Evolutionary conservation across 2,888 invertebrate species (phyloP), one percentile per base, ranked within the genome.

Genomic region (Microctonus hyperodae): DNA sequence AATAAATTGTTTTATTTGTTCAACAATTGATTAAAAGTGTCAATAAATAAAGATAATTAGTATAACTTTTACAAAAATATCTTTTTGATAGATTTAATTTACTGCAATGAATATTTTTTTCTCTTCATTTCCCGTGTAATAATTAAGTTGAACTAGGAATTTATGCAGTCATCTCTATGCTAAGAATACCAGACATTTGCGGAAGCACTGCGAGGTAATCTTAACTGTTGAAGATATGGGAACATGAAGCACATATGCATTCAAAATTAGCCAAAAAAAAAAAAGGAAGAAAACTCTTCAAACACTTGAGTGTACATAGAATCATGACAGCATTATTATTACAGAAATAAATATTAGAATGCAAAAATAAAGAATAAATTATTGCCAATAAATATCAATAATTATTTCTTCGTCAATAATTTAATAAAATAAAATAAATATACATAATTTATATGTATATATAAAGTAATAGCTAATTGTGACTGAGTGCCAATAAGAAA

Each of bases 401-500:
- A 28, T 28, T 5, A 28, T 28, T 28, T 28, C 7, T 7, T 28
- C 7, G 28, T n/a, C 28, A 28, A 3, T 28, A 5, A 28, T 5
- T 28, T 28, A 28, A 28, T 28, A 28, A 5, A 28, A 28, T 3
- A 5, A 5, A 28, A 28, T 28, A 3, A 28, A 7, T 28, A 28
- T 28, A 28, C 5, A 28, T 28, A 5, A 28, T 28, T 5, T 5
- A 28, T 28, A 28, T 28, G 28, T 3, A 28, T 28, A 28, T 35
- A 55, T 48, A 31, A 3, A 13, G 25, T 48, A 35, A 65, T 60
- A 25, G 16, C 51, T 48, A 66, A 55, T 44, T 60, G 23, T 25
- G 22, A 28, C 50, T 10, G 44, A 31, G 65, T 65, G 65, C 65
- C 65, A 65, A 35, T n/a, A n/a, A 35, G 35, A 25, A n/a, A 1